Conservation (phyloP, 2,888 invertebrate species). For the Ormia ochracea region DNA sequence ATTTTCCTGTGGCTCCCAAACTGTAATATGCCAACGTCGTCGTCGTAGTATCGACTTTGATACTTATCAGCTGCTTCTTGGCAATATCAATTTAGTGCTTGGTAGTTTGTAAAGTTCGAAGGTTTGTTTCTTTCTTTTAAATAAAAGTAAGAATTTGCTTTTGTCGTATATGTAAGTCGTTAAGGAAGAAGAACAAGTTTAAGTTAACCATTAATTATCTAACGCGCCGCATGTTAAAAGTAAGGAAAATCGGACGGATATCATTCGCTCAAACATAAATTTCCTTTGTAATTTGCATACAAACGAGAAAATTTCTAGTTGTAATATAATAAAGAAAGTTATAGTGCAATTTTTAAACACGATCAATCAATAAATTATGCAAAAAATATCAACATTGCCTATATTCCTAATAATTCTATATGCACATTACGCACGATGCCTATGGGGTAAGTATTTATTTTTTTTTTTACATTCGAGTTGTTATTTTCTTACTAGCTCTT, state of each 20-base stretch:
- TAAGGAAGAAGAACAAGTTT: constrained; percentile 32
- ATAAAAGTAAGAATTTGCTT: neutral
- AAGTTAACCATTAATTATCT: constrained; percentile 33
- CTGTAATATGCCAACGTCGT: neutral
- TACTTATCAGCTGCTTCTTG: constrained; percentile 22
- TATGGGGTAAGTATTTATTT: constrained; percentile 63
- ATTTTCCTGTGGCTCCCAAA: neutral
- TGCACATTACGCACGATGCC: constrained; percentile 53
- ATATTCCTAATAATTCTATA: constrained; percentile 55
- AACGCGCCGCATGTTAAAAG: constrained; percentile 28
- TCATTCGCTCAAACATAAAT: constrained; percentile 29
- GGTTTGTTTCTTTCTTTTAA: constrained; percentile 18
- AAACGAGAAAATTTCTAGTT: neutral
- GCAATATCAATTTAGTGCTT: constrained; percentile 39
- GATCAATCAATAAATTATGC: neutral
- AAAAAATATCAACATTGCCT: constrained; percentile 44
- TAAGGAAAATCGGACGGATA: constrained; percentile 25
- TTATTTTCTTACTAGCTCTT: neutral
- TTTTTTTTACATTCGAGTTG: neutral
- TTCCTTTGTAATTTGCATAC: neutral
- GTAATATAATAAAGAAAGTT: neutral
- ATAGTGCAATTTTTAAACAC: neutral
- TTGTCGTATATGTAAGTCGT: constrained; percentile 18
- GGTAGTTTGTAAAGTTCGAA: constrained; percentile 35
- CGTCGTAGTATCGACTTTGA: neutral